These are phyloP conservation scores for Lobophora halterata DNA, from an alignment of 2,888 invertebrate species.

Conservation along the genomic window DNA sequence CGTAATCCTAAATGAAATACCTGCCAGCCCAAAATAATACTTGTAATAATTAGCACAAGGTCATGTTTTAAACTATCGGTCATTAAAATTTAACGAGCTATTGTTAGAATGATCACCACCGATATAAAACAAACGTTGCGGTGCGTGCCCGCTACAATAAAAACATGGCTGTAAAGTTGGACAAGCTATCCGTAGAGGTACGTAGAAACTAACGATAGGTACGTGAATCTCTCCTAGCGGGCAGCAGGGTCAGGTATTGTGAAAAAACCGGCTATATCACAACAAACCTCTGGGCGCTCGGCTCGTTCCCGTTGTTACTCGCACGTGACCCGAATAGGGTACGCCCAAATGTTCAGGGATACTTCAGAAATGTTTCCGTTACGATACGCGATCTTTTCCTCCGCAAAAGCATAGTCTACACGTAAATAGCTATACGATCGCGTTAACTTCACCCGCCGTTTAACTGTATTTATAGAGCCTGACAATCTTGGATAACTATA, in stretches of 20 bases:
- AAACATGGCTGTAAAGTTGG: slow-evolving; percentile 58
- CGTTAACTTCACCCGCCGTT: slow-evolving; percentile 57
- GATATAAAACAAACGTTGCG: slow-evolving; percentile 14
- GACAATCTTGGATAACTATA: slow-evolving; percentile 33
- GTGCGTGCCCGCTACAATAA: slow-evolving; percentile 29
- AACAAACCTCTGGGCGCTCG: slow-evolving; percentile 73
- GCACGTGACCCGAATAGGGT: slow-evolving; percentile 70
- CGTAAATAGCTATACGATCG: slow-evolving; percentile 67
- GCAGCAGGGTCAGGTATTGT: slow-evolving; percentile 70
- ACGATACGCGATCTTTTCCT: slow-evolving; percentile 70
- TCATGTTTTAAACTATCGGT: no score
- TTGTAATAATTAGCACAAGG: no score
- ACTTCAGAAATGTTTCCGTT: slow-evolving; percentile 75
- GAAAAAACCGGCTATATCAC: slow-evolving; percentile 74
- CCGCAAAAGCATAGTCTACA: slow-evolving; percentile 65
- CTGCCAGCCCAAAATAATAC: no score
- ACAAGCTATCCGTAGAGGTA: slow-evolving; percentile 47
- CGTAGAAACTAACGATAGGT: slow-evolving; percentile 50
- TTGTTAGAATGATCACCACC: no score
- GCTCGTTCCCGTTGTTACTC: slow-evolving; percentile 68
- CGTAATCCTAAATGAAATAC: no score
- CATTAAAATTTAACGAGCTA: no score
- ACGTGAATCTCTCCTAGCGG: slow-evolving; percentile 60
- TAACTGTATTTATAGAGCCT: slow-evolving; percentile 46
- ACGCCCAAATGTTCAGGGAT: slow-evolving; percentile 60